Evolutionary conservation across 2,113 vertebrate genomes (phyloP).

Genomic region (Chaetorhynchus papuensis): DNA sequence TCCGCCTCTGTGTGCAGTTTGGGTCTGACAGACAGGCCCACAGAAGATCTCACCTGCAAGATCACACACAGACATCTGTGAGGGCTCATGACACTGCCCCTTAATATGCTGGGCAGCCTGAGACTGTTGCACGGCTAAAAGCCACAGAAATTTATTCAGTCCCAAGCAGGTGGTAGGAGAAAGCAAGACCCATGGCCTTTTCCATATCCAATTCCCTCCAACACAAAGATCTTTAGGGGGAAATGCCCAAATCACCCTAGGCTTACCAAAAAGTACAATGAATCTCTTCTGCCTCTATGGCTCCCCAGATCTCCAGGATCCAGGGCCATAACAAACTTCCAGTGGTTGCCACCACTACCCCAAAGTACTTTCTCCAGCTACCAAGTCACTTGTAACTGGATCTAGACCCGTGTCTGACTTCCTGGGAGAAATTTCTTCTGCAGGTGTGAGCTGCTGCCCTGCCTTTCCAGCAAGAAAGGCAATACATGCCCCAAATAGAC

Average conservation of each 20-base stretch:
- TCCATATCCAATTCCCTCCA: not conserved
- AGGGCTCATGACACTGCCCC: not conserved
- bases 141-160: not conserved
- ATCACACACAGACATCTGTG: not conserved
- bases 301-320: not conserved
- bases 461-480: not conserved
- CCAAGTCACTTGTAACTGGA: not conserved
- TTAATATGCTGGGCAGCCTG: not conserved
- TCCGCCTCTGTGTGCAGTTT: not conserved
- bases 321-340: not conserved
- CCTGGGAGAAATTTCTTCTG: not conserved
- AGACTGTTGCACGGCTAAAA: not conserved
- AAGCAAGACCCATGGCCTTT: not conserved
- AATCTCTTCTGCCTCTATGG: not conserved
- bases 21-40: accelerated
- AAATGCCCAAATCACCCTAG: not conserved
- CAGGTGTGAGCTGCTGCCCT: not conserved
- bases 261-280: not conserved
- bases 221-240: not conserved
- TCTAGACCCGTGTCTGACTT: not conserved
- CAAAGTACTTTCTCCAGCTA: not conserved
- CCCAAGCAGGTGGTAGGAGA: not conserved
- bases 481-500: not conserved
- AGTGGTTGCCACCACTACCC: not conserved
- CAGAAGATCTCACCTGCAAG: not conserved